phyloP scores from a whole-genome alignment of 2,888 invertebrate genomes.

The Xestobium rufovillosum region DNA sequence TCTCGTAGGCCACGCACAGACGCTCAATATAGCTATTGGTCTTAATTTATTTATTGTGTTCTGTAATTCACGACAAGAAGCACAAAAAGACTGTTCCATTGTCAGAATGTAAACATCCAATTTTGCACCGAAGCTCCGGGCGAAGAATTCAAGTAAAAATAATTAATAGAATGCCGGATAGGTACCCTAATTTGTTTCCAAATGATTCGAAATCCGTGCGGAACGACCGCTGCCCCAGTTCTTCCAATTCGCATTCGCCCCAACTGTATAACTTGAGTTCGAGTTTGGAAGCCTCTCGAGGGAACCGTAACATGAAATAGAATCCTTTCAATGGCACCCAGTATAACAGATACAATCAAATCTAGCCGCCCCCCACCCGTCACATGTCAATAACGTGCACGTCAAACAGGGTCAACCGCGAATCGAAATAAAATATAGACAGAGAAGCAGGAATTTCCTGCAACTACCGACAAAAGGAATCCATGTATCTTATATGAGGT shows the following conservation, averaged over 20 bases:
- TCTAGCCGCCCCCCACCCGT: conserved; percentile 28
- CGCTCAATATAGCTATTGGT: no score
- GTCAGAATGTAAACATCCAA: no score
- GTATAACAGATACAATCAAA: conserved; percentile 32
- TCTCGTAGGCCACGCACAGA: no score
- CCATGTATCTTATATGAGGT: not conserved
- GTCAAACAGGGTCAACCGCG: conserved; percentile 25
- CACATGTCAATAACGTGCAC: conserved; percentile 33
- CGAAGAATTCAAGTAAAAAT: no score
- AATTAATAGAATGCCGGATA: no score
- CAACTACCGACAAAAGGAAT: not conserved
- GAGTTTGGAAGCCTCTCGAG: conserved; percentile 21
- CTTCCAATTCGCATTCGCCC: conserved; percentile 2
- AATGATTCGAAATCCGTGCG: no score
- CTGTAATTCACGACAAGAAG: no score
- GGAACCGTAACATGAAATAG: conserved; percentile 33
- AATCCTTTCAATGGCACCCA: conserved; percentile 31
- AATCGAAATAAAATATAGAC: conserved; percentile 19
- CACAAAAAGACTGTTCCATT: no score
- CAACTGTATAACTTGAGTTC: not conserved
- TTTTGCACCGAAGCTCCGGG: no score
- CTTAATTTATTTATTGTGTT: no score
- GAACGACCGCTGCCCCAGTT: no score
- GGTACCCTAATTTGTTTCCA: no score
- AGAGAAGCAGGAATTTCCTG: not conserved